phyloP scores from a whole-genome alignment of 1,140 invertebrate genomes.

The Riptortus pedestris region DNA sequence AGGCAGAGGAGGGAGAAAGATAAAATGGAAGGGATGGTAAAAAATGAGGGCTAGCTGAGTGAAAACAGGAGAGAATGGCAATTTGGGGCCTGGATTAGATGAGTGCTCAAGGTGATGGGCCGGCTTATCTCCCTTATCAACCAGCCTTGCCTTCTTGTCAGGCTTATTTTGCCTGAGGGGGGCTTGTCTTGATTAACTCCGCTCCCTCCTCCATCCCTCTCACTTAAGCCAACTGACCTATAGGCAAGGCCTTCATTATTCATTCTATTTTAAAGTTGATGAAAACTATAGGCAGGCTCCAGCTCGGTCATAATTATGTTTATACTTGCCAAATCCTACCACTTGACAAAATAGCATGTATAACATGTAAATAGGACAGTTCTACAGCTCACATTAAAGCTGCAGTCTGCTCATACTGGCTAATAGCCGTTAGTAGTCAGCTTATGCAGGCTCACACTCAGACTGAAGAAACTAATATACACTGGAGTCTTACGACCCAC shows the following conservation, averaged over 20 bases:
- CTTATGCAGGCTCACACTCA: too few species aligned
- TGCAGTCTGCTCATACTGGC: too few species aligned
- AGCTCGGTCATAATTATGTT: too few species aligned
- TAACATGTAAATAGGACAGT: too few species aligned
- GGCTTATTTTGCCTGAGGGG: background rate
- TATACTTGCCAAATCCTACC: too few species aligned
- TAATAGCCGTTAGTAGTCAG: too few species aligned
- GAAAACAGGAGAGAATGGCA: background rate
- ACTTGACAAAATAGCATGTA: too few species aligned
- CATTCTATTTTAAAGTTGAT: too few species aligned
- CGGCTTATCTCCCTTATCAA: background rate
- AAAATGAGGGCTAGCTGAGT: background rate
- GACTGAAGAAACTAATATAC: too few species aligned
- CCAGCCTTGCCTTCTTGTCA: background rate
- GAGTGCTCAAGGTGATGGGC: background rate
- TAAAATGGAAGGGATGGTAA: background rate
- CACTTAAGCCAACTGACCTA: background rate
- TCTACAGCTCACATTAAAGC: too few species aligned
- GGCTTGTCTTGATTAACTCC: background rate
- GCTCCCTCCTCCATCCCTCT: background rate
- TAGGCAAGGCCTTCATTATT: background rate
- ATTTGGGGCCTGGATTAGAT: background rate
- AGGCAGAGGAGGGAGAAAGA: background rate
- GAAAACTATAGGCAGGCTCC: too few species aligned
- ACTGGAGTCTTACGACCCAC: too few species aligned